Conservation (phyloP, 2,113 vertebrate genomes). For the Prochilodus magdalenae region DNA sequence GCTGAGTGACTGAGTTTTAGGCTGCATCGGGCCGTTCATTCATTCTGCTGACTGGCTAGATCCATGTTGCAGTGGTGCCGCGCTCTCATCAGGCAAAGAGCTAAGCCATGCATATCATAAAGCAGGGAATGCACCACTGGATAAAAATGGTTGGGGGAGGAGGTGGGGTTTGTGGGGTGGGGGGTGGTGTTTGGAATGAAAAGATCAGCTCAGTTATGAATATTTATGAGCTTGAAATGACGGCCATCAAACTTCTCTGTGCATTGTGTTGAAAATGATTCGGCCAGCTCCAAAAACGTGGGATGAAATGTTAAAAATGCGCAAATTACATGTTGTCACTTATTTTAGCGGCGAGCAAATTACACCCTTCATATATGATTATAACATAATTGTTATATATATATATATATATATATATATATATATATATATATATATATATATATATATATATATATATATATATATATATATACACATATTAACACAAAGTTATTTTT, state of each 20-base stretch:
- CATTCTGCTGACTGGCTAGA: conserved; percentile 76
- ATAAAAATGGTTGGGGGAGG: conserved; percentile 3
- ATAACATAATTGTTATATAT: neutral
- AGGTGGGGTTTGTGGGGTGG: neutral
- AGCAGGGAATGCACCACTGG: conserved; percentile 29
- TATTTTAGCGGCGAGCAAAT: conserved; percentile 34
- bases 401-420: neutral
- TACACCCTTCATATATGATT: conserved; percentile 29
- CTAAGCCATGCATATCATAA: conserved; percentile 71
- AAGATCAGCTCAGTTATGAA: conserved; percentile 27
- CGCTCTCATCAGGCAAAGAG: conserved; percentile 65
- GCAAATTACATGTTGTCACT: conserved; percentile 36
- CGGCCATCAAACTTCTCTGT: conserved; percentile 25
- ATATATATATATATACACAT: neutral
- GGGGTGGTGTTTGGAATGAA: conserved; percentile 17
- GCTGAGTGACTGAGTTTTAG: conserved; percentile 61
- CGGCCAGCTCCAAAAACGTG: neutral
- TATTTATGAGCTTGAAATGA: conserved; percentile 43
- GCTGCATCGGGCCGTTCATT: conserved; percentile 76
- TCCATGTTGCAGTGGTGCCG: conserved; percentile 65
- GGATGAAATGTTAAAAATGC: conserved; percentile 26
- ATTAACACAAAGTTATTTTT: neutral
- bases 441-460: neutral
- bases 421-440: conserved; percentile 10
- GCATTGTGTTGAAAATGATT: conserved; percentile 17